These are phyloP conservation scores for Dolichoris vasculosae DNA, from an alignment of 1,140 invertebrate species.

Conservation along the genomic window DNA sequence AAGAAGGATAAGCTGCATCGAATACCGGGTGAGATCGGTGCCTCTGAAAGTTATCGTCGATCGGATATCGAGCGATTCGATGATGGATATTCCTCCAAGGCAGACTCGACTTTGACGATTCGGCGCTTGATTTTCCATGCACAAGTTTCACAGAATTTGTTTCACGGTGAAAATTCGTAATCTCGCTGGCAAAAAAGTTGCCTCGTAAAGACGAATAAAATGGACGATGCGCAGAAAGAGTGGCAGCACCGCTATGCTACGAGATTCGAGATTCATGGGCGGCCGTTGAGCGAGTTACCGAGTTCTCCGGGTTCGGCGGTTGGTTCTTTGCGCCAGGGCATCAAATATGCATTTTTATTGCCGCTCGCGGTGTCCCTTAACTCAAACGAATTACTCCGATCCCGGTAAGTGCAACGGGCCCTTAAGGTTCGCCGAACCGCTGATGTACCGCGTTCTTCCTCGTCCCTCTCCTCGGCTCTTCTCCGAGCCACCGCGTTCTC, in stretches of 20 bases:
- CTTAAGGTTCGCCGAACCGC: conserved; percentile 27
- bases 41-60: no score
- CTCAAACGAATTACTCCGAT: conserved; percentile 63
- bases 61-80: no score
- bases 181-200: conserved; percentile 12
- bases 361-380: conserved; percentile 58
- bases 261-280: neutral
- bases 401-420: conserved; percentile 56
- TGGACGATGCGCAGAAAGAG: neutral
- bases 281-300: neutral
- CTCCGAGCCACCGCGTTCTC: no score
- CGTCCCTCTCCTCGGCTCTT: neutral
- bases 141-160: no score
- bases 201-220: conserved; percentile 37
- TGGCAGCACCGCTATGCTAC: neutral
- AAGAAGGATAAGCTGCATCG: no score
- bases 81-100: no score
- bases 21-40: no score
- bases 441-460: conserved; percentile 13
- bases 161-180: neutral
- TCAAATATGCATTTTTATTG: conserved; percentile 61
- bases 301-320: neutral
- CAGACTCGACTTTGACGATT: neutral
- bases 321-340: conserved; percentile 1
- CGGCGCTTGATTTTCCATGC: neutral